These are phyloP conservation scores for Candidula unifasciata DNA, from an alignment of 2,888 invertebrate genomes.

Conservation along the genomic window DNA sequence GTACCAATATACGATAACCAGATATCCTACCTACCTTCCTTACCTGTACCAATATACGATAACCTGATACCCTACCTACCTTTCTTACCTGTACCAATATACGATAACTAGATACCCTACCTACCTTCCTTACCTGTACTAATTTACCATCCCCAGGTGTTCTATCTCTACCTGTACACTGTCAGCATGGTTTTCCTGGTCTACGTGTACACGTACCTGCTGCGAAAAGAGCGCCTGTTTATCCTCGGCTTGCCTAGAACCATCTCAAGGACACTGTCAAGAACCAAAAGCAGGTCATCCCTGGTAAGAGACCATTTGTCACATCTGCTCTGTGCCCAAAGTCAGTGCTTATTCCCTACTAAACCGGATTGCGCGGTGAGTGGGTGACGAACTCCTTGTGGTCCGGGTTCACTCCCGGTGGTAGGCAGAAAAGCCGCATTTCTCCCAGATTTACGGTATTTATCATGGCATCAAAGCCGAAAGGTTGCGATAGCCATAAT, in stretches of 20 bases:
- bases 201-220: slow-evolving; percentile 60
- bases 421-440: no score
- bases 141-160: slow-evolving; percentile 51
- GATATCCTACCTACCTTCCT: neutral
- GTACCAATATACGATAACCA: no score
- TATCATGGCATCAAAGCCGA: no score
- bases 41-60: neutral
- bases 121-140: neutral
- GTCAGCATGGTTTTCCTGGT: slow-evolving; percentile 58
- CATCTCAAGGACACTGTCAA: slow-evolving; percentile 44
- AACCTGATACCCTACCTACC: no score
- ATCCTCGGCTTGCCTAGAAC: slow-evolving; percentile 12
- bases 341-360: no score
- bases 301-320: slow-evolving; percentile 29
- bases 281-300: slow-evolving; percentile 44
- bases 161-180: slow-evolving; percentile 61
- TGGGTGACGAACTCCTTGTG: no score
- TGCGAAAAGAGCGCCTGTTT: slow-evolving; percentile 50
- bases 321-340: no score
- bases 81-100: neutral
- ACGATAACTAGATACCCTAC: neutral
- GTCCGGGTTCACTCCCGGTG: no score
- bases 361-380: no score
- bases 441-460: no score
- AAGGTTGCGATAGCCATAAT: no score